Evolutionary conservation across 1,140 invertebrate genomes (phyloP).

Genomic region (Drosophila persimilis): DNA sequence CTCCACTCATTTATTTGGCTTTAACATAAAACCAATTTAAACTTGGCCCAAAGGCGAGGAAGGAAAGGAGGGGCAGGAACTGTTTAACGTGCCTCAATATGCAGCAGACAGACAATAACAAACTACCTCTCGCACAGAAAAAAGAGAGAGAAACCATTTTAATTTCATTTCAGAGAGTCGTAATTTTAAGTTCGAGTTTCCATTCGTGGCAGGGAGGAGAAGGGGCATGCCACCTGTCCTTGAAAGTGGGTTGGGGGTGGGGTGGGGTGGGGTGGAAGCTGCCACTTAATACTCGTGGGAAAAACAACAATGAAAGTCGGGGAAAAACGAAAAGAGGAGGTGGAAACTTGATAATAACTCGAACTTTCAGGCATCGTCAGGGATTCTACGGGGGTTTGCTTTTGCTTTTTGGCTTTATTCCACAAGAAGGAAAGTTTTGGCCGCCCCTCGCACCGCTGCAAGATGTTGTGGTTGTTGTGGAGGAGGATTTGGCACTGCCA

Average conservation of each 20-base stretch:
- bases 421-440: slow-evolving; percentile 62
- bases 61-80: slow-evolving; percentile 16
- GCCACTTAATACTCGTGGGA: slow-evolving; percentile 77
- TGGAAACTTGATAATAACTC: slow-evolving; percentile 74
- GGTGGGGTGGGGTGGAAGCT: slow-evolving; percentile 17
- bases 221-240: slow-evolving; percentile 34
- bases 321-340: slow-evolving; percentile 3
- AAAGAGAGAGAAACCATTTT: slow-evolving; percentile 64
- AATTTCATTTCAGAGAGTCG: slow-evolving; percentile 69
- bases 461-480: neutral
- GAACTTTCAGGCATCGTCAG: slow-evolving; percentile 19
- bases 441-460: neutral
- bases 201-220: slow-evolving; percentile 17
- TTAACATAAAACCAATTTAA: slow-evolving; percentile 82
- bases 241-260: slow-evolving; percentile 9
- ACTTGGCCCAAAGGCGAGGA: slow-evolving; percentile 50
- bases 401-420: slow-evolving; percentile 72
- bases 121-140: slow-evolving; percentile 46
- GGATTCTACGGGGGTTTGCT: no score
- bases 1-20: slow-evolving; percentile 68
- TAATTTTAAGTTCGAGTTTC: slow-evolving; percentile 71
- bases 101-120: slow-evolving; percentile 67
- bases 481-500: slow-evolving; percentile 48
- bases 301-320: slow-evolving; percentile 67
- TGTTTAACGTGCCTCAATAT: slow-evolving; percentile 67